Evolutionary conservation across 2,113 vertebrate species (phyloP).

Genomic region (Calonectris borealis): DNA sequence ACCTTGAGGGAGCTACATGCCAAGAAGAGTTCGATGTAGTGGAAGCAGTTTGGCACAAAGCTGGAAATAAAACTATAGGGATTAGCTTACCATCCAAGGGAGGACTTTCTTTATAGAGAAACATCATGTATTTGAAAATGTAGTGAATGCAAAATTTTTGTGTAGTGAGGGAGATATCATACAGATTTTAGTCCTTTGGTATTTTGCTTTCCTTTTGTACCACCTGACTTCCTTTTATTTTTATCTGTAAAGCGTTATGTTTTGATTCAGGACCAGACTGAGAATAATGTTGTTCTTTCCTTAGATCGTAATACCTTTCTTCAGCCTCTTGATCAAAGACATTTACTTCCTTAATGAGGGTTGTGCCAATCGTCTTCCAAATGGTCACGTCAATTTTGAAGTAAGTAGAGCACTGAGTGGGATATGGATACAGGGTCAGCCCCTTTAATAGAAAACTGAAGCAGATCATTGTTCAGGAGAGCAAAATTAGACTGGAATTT

Average conservation of each 20-base stretch:
- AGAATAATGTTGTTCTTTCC: constrained; percentile 12
- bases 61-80: not conserved
- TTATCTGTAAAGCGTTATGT: not conserved
- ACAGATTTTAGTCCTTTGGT: not conserved
- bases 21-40: not conserved
- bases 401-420: constrained; percentile 63
- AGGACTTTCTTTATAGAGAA: not conserved
- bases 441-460: not conserved
- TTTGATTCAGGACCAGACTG: not conserved
- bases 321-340: constrained; percentile 96
- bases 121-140: not conserved
- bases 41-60: not conserved
- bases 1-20: not conserved
- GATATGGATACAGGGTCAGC: not conserved
- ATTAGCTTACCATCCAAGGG: not conserved
- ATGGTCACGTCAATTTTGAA: constrained; percentile 92
- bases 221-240: not conserved
- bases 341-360: constrained; percentile 96
- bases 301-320: constrained; percentile 97
- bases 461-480: not conserved
- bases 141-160: not conserved
- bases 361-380: constrained; percentile 87
- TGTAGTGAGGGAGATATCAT: not conserved
- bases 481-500: not conserved
- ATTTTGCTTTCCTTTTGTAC: not conserved